These are phyloP conservation scores for Laticauda colubrina DNA, from an alignment of 2,113 vertebrate genomes.

Conservation along the genomic window DNA sequence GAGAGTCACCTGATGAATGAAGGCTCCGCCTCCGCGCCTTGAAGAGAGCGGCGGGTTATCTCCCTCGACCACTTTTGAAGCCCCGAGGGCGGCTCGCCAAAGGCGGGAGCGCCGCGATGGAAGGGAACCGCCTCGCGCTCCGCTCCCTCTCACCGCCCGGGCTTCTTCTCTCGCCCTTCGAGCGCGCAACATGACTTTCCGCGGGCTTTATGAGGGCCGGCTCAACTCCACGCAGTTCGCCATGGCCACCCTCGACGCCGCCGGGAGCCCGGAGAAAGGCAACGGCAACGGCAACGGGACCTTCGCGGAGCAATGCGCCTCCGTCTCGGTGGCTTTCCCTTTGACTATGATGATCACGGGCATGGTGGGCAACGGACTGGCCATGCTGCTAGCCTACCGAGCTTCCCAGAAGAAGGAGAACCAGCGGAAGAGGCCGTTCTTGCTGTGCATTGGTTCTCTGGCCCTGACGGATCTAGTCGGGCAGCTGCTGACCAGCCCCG, in stretches of 20 bases:
- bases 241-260: constrained; percentile 44
- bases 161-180: constrained; percentile 1
- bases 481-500: constrained; percentile 88
- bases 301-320: constrained; percentile 64
- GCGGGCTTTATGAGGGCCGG: neutral
- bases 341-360: constrained; percentile 92
- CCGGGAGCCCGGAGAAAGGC: constrained; percentile 50
- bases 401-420: constrained; percentile 85
- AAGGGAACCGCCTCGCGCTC: neutral
- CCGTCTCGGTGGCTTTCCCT: constrained; percentile 85
- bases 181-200: constrained; percentile 20
- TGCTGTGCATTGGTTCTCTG: constrained; percentile 92
- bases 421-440: constrained; percentile 83
- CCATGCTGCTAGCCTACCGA: constrained; percentile 82
- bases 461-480: constrained; percentile 90
- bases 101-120: neutral
- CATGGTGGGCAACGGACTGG: constrained; percentile 88
- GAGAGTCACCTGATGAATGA: neutral
- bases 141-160: neutral
- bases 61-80: neutral
- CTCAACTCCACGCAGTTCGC: constrained; percentile 37
- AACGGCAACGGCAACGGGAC: constrained; percentile 43
- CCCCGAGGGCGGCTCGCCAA: neutral
- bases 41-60: neutral
- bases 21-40: constrained; percentile 2